Evolutionary conservation across 2,888 invertebrate species (phyloP), one percentile per base, ranked within the genome.

Genomic region (Salticus scenicus): DNA sequence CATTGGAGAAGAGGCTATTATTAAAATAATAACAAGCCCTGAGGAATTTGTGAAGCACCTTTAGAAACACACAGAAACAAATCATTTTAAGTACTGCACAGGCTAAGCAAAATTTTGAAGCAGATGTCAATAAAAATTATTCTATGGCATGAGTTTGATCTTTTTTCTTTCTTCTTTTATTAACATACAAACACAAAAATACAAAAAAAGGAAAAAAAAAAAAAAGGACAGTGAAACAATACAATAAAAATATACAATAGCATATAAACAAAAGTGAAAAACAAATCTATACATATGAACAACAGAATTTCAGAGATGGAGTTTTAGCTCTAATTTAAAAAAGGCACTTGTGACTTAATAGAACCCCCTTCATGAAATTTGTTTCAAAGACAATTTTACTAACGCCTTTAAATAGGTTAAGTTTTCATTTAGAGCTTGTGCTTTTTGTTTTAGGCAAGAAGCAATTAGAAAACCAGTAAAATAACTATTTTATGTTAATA

Each of bases 211-310:
- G n/a, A n/a, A n/a, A n/a, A n/a, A n/a, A n/a, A n/a, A n/a, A n/a
- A n/a, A n/a, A n/a, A n/a, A 12, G 24, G 28, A 37, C n/a, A 20
- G 30, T 30, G 30, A 17, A 66, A 66, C 66, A 47, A 27, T 66
- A 51, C 31, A 66, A 64, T 69, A 70, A 81, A 66, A 81, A 82
- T 70, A 70, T 74, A 74, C 74, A 74, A 74, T 31, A 74, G 74
- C 70, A 75, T 75, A 71, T 42, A 74, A 75, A 82, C 63, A 75
- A 82, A 63, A 73, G 20, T 67, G 51, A 74, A 63, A 74, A 31
- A 27, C n/a, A 79, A 66, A 51, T 81, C 70, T 74, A 70, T 75
- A 75, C 74, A 82, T 63, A 82, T 64, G 70, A 75, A 75, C 73
- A 74, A 69, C 41, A 31, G 12, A 57, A 27, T 27, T 33, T 37